These are phyloP conservation scores for Minunthozetes semirufus DNA, from an alignment of 2,888 invertebrate genomes.

Conservation along the genomic window DNA sequence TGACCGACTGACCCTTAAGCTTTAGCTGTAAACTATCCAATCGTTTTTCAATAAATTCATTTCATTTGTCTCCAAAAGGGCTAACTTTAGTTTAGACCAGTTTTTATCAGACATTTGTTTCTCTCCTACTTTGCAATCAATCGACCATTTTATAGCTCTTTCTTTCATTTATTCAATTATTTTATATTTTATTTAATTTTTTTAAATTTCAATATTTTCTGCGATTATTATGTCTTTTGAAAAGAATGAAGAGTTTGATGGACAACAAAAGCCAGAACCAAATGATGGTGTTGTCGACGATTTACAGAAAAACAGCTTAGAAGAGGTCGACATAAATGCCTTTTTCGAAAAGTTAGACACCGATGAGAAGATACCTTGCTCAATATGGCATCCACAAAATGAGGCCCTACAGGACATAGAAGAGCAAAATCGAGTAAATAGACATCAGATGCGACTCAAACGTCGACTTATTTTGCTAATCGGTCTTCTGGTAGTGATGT, in stretches of 20 bases:
- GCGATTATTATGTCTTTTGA: neutral
- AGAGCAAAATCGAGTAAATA: neutral
- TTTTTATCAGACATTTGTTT: neutral
- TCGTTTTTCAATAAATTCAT: neutral
- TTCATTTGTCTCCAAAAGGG: neutral
- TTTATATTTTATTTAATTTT: neutral
- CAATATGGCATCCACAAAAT: neutral
- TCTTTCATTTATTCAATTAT: neutral
- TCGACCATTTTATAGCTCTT: neutral
- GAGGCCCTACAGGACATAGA: too few relatives aligned
- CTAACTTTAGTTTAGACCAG: neutral
- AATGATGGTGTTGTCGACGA: too few relatives aligned
- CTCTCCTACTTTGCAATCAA: neutral
- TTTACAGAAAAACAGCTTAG: neutral
- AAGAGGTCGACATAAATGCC: neutral
- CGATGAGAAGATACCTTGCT: neutral
- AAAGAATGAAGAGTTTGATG: neutral
- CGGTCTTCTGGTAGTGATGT: neutral
- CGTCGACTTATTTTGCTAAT: neutral
- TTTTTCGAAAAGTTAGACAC: neutral
- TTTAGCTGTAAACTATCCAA: neutral
- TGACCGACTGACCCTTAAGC: slow-evolving; percentile 20
- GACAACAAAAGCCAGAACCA: too few relatives aligned
- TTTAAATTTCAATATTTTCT: neutral
- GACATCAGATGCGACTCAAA: neutral